A percentile compares a stretch with the other conserved stretches of the same genome.
These are phyloP conservation scores for Betta splendens DNA, from an alignment of 2,797 vertebrate genomes.

Conservation along the genomic window DNA sequence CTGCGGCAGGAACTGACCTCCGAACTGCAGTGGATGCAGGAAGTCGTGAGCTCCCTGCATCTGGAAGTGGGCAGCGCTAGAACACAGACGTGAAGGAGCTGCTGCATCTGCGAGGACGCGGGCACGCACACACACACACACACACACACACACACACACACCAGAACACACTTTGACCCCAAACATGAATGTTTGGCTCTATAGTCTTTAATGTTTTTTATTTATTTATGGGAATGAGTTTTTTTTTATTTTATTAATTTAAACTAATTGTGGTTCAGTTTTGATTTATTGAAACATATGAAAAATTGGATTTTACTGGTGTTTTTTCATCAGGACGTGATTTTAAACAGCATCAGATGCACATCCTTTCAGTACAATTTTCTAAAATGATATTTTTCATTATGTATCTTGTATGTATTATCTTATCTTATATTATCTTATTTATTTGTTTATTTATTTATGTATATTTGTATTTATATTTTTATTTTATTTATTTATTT, in stretches of 20 bases:
- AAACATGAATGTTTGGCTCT: constrained; percentile 19
- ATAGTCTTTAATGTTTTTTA: no score
- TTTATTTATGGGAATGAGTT: no score
- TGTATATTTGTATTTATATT: constrained; percentile 34
- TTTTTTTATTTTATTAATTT: no score
- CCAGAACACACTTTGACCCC: constrained; percentile 9
- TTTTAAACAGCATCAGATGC: no score
- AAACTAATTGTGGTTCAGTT: neutral
- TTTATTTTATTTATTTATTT: constrained; percentile 48
- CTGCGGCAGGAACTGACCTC: constrained; percentile 84
- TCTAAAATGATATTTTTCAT: constrained; percentile 1
- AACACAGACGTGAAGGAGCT: constrained; percentile 78
- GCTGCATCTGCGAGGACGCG: constrained; percentile 76
- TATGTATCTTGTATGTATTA: constrained; percentile 12
- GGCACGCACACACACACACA: no score
- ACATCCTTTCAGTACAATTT: constrained; percentile 44
- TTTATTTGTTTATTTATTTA: constrained; percentile 57
- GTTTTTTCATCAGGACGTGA: constrained; percentile 47
- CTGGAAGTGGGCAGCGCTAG: constrained; percentile 63
- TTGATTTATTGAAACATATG: no score
- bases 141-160: constrained; percentile 46
- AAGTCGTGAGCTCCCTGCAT: constrained; percentile 78
- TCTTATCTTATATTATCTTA: constrained; percentile 26
- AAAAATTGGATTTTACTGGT: constrained; percentile 19
- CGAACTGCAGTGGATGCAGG: constrained; percentile 87